Evolutionary conservation across 2,113 vertebrate species (phyloP), one percentile per base, ranked within the genome.

Genomic region (Myrmecophaga tridactyla): DNA sequence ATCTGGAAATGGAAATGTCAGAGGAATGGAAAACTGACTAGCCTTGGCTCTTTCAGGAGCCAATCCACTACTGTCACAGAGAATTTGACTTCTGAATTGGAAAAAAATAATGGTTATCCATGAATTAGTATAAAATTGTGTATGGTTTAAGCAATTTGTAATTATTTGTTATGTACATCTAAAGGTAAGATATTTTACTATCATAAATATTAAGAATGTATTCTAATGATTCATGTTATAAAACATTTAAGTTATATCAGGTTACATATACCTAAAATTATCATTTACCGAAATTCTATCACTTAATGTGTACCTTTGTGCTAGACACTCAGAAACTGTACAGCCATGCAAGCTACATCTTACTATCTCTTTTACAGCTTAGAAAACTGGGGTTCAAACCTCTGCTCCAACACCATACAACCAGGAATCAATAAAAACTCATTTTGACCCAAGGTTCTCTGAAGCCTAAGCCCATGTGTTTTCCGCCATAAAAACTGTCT

Each of bases 31-130:
- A 91, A 56, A 29, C 70, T 80, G 29, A 14, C 27, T 58, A 90
- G 46, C 5, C 60, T 63, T 43, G 43, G 29, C 4, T 62, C 53
- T 92, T 46, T 63, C 18, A 31, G 20, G 43, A 87, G 46, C 76
- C 15, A 80, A 15, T 72, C 36, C 86, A 41, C 51, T 29, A 81
- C 36, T 76, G 72, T 39, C 53, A 69, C 58, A 56, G 67, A 92
- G 41, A 92, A 94, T 58, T 20, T 78, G 76, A 92, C 60, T 90
- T 96, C 83, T 84, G n/a, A 93, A 81, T 13, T 85, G 25, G 70
- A 85, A 78, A 78, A 76, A 34, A 36, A 20, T 43, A 70, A 87
- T 41, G 9, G 46, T 56, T 75, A 83, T 46, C n/a, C 67, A 78
- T 39, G 41, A 78, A 82, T 75, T 43, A 82, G 65, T 86, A 84